phyloP scores from a whole-genome alignment of 2,888 invertebrate species.

The Drosophila melanosoma region DNA sequence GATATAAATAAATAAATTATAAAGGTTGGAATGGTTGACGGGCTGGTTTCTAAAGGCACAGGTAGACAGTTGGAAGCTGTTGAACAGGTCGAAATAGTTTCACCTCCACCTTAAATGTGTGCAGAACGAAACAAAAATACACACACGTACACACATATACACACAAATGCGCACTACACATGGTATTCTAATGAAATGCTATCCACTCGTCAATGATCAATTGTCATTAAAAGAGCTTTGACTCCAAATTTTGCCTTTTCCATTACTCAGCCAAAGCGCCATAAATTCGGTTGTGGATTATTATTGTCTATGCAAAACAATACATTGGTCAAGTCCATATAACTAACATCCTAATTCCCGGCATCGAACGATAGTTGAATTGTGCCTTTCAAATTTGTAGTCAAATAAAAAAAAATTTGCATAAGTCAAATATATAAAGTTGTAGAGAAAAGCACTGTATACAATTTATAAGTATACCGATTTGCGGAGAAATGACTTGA shows the following conservation, averaged over 20 bases:
- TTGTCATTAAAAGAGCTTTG: constrained; percentile 84
- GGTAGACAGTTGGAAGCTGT: constrained; percentile 78
- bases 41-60: constrained; percentile 68
- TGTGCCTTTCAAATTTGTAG: neutral
- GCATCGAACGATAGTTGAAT: neutral
- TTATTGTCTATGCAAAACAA: constrained; percentile 1
- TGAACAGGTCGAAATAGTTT: constrained; percentile 79
- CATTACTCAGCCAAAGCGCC: constrained; percentile 32
- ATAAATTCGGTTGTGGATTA: constrained; percentile 25
- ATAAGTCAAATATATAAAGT: neutral
- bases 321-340: constrained; percentile 4
- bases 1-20: constrained; percentile 79
- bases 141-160: constrained; percentile 19
- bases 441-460: neutral
- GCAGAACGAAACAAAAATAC: constrained; percentile 66
- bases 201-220: constrained; percentile 83
- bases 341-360: neutral
- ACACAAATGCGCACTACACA: constrained; percentile 65
- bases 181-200: constrained; percentile 82
- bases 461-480: neutral
- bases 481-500: neutral
- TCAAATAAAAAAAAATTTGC: neutral
- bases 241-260: constrained; percentile 65
- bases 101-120: constrained; percentile 74
- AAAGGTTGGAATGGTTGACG: constrained; percentile 72